Evolutionary conservation across 2,113 vertebrate species (phyloP).

Genomic region (Ramphastos sulfuratus): DNA sequence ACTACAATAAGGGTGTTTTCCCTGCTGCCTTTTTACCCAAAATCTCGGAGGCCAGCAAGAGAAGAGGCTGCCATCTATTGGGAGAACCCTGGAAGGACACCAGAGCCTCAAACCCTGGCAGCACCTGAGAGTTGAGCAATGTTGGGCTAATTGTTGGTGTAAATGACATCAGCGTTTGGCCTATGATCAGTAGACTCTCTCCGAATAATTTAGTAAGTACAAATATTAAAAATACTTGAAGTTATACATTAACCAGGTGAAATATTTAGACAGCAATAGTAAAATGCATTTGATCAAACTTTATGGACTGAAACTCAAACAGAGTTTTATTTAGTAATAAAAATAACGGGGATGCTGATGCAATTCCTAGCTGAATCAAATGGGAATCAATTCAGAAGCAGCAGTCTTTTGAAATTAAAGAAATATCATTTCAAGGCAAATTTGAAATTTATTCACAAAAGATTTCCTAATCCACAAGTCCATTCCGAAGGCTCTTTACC

Average conservation of each 20-base stretch:
- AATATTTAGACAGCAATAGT: constrained; percentile 65
- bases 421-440: neutral
- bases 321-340: constrained; percentile 62
- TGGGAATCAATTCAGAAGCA: neutral
- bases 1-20: neutral
- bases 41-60: constrained; percentile 4
- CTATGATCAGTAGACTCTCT: constrained; percentile 36
- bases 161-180: constrained; percentile 66
- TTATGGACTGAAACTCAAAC: constrained; percentile 69
- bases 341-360: constrained; percentile 28
- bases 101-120: neutral
- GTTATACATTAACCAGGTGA: constrained; percentile 65
- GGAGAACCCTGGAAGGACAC: constrained; percentile 13
- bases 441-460: neutral
- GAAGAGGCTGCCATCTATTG: constrained; percentile 76
- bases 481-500: neutral
- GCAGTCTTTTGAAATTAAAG: constrained; percentile 19
- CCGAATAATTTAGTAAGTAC: constrained; percentile 64
- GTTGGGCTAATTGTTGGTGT: constrained; percentile 28
- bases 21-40: neutral
- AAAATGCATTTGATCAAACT: constrained; percentile 59
- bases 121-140: constrained; percentile 37
- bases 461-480: neutral
- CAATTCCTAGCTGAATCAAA: constrained; percentile 37
- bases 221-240: constrained; percentile 70